Evolutionary conservation across 2,113 vertebrate genomes (phyloP).

Genomic region (Nycticebus coucang): DNA sequence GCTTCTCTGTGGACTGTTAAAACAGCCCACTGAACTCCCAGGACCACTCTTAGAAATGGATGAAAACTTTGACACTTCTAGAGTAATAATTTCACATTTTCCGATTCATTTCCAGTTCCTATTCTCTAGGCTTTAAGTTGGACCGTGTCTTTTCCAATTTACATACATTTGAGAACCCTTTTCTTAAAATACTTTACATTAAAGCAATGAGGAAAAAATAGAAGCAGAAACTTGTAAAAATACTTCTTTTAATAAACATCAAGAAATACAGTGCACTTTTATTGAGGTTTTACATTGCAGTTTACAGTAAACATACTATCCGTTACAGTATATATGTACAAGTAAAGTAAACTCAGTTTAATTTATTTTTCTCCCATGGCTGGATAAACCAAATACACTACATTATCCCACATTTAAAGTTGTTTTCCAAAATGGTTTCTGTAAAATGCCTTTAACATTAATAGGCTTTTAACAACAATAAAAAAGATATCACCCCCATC

Average conservation of each 20-base stretch:
- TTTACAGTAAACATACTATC: slow-evolving; percentile 69
- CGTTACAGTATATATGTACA: slow-evolving; percentile 62
- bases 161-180: background rate
- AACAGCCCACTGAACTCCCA: background rate
- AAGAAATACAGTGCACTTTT: slow-evolving; percentile 72
- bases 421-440: slow-evolving; percentile 56
- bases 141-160: background rate
- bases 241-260: slow-evolving; percentile 82
- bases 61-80: background rate
- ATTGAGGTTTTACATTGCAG: slow-evolving; percentile 65
- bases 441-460: slow-evolving; percentile 53
- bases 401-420: slow-evolving; percentile 3
- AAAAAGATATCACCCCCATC: background rate
- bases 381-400: slow-evolving; percentile 41
- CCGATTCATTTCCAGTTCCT: background rate
- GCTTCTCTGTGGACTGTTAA: background rate
- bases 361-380: background rate
- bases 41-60: background rate
- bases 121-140: background rate
- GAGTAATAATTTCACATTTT: background rate
- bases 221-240: slow-evolving; percentile 76
- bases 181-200: slow-evolving; percentile 49
- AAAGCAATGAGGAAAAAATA: slow-evolving; percentile 42
- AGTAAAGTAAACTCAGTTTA: slow-evolving; percentile 44
- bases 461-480: slow-evolving; percentile 51